Conservation (phyloP, 2,888 invertebrate genomes). For the Tethea ocularis region DNA sequence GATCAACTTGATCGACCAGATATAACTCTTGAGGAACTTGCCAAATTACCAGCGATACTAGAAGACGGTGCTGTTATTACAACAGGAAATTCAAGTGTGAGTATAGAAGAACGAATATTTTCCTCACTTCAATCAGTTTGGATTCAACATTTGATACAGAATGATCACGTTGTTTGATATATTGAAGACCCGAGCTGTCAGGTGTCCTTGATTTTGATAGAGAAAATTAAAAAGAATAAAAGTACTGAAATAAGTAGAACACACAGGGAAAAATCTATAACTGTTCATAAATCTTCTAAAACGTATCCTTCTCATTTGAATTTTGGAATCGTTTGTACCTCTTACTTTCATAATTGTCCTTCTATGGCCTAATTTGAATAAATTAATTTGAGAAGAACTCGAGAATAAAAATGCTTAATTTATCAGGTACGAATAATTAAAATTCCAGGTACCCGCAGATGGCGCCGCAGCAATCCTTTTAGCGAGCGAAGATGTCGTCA, state of each 20-base stretch:
- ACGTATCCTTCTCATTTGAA: too few relatives aligned
- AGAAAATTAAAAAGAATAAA: too few relatives aligned
- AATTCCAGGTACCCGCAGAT: constrained; percentile 80
- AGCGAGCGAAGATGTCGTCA: constrained; percentile 85
- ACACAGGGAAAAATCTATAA: too few relatives aligned
- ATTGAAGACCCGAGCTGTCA: too few relatives aligned
- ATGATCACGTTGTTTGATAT: not conserved
- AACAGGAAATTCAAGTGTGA: constrained; percentile 94
- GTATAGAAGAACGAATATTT: constrained; percentile 35
- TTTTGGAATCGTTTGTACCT: too few relatives aligned
- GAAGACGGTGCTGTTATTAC: constrained; percentile 94
- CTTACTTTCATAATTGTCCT: too few relatives aligned
- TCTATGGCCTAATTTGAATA: too few relatives aligned
- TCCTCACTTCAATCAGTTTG: not conserved
- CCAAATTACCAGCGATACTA: constrained; percentile 90
- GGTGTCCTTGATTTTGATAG: too few relatives aligned
- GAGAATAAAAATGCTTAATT: too few relatives aligned
- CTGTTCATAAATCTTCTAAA: too few relatives aligned
- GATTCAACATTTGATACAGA: not conserved
- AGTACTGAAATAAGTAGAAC: too few relatives aligned
- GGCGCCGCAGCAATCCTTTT: constrained; percentile 94
- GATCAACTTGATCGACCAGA: constrained; percentile 92
- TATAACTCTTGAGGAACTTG: constrained; percentile 89
- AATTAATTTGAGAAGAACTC: too few relatives aligned
- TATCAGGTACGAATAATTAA: not conserved